Conservation (phyloP, 1,140 invertebrate genomes). For the Penaeus japonicus region DNA sequence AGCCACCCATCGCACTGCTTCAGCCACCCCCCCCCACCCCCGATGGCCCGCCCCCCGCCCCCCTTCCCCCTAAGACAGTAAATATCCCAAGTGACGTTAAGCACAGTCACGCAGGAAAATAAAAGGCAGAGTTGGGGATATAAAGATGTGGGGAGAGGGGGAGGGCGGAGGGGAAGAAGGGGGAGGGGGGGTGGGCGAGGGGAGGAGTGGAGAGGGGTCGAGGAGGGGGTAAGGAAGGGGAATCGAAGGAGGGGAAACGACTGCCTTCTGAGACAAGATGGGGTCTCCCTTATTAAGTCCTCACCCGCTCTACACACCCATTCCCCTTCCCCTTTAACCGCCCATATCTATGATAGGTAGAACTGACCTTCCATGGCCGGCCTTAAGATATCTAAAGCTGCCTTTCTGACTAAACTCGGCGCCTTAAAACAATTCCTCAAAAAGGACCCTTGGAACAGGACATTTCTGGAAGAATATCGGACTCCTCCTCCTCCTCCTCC, state of each 20-base stretch:
- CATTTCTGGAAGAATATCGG: background rate
- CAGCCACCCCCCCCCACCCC: background rate
- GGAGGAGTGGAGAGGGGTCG: too few species aligned
- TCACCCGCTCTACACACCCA: too few species aligned
- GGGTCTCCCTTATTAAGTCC: too few species aligned
- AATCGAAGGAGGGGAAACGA: too few species aligned
- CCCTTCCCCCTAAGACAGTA: slow-evolving; percentile 22
- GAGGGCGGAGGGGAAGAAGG: background rate
- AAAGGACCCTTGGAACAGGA: background rate
- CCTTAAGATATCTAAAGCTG: background rate
- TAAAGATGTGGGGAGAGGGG: background rate
- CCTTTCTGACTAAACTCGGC: background rate
- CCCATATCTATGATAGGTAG: too few species aligned
- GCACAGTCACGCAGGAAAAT: slow-evolving; percentile 47
- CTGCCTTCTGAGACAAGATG: too few species aligned
- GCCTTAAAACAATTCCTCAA: background rate
- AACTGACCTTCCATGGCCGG: too few species aligned
- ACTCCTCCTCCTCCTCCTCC: background rate
- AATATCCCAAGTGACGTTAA: slow-evolving; percentile 46
- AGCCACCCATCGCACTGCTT: too few species aligned
- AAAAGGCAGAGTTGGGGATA: slow-evolving; percentile 31
- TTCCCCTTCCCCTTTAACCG: too few species aligned
- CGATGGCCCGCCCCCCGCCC: background rate
- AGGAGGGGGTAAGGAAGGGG: background rate
- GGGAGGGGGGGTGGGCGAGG: too few species aligned